These are phyloP conservation scores for Hermaeophaga mercurialis DNA, from an alignment of 2,888 invertebrate species.

Conservation along the genomic window DNA sequence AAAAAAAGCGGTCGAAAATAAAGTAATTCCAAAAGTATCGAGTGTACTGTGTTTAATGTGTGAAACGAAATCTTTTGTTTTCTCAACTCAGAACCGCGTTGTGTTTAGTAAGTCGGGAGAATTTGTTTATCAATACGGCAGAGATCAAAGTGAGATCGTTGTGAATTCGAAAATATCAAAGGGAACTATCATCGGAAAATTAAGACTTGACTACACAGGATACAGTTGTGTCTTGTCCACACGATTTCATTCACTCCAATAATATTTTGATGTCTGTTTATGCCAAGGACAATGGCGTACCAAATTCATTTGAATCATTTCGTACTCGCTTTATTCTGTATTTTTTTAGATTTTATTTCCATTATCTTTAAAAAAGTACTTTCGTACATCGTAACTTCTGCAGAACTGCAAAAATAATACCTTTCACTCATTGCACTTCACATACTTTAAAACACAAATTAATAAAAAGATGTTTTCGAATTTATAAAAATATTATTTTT, in stretches of 20 bases:
- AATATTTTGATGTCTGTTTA: constrained; percentile 55
- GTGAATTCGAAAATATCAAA: constrained; percentile 57
- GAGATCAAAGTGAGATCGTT: constrained; percentile 55
- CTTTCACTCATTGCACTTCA: too few species aligned
- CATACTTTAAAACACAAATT: too few species aligned
- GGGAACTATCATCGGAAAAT: constrained; percentile 58
- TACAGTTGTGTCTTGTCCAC: constrained; percentile 57
- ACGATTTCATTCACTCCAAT: constrained; percentile 53
- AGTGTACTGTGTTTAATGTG: constrained; percentile 35
- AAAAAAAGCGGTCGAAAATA: background rate
- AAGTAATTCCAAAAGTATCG: constrained; percentile 7
- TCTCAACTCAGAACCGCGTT: constrained; percentile 51
- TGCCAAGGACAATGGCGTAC: constrained; percentile 26
- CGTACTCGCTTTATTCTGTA: too few species aligned
- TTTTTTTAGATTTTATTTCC: too few species aligned
- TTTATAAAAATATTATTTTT: too few species aligned
- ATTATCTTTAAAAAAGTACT: too few species aligned
- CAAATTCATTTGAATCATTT: too few species aligned
- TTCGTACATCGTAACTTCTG: too few species aligned
- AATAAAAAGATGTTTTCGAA: too few species aligned
- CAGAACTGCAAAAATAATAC: too few species aligned
- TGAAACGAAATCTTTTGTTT: constrained; percentile 56
- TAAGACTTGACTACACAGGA: constrained; percentile 57
- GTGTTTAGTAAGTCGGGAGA: constrained; percentile 46
- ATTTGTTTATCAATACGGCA: constrained; percentile 54